A percentile compares a stretch with the other conserved stretches of the same genome.
Evolutionary conservation across 2,888 invertebrate species (phyloP).

Genomic region (Nipponacmea schrenckii): DNA sequence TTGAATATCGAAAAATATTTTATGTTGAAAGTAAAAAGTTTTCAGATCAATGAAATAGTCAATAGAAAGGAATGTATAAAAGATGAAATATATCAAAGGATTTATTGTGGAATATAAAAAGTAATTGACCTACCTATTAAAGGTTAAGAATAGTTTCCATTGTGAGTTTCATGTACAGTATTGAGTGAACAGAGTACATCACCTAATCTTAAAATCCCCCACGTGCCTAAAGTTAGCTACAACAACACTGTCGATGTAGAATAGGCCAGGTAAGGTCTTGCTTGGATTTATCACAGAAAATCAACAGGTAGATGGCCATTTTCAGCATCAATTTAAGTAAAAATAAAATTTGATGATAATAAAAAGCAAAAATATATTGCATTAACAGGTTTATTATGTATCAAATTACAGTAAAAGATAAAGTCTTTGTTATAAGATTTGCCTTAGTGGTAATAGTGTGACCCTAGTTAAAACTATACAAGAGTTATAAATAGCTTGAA

Average conservation of each 20-base stretch:
- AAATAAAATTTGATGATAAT: not conserved
- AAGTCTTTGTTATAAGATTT: too few species aligned
- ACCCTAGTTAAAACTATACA: not conserved
- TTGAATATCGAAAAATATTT: too few species aligned
- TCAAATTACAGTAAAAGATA: not conserved
- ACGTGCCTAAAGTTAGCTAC: not conserved
- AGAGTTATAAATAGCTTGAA: not conserved
- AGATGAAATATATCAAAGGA: too few species aligned
- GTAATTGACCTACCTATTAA: conserved; percentile 1
- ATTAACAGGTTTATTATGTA: not conserved
- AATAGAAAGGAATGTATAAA: too few species aligned
- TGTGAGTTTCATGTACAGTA: not conserved
- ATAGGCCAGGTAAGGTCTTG: too few species aligned
- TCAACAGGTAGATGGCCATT: not conserved
- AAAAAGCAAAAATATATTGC: not conserved
- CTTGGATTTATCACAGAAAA: too few species aligned
- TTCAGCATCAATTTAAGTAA: not conserved
- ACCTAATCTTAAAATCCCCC: not conserved
- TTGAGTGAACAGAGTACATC: not conserved
- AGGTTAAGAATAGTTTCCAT: not conserved
- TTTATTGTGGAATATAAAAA: not conserved
- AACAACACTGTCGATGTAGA: too few species aligned
- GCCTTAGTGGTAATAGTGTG: not conserved
- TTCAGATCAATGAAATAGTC: too few species aligned
- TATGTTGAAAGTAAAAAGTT: too few species aligned